These are phyloP conservation scores for Lonchura striata DNA, from an alignment of 2,113 vertebrate genomes.

Conservation along the genomic window DNA sequence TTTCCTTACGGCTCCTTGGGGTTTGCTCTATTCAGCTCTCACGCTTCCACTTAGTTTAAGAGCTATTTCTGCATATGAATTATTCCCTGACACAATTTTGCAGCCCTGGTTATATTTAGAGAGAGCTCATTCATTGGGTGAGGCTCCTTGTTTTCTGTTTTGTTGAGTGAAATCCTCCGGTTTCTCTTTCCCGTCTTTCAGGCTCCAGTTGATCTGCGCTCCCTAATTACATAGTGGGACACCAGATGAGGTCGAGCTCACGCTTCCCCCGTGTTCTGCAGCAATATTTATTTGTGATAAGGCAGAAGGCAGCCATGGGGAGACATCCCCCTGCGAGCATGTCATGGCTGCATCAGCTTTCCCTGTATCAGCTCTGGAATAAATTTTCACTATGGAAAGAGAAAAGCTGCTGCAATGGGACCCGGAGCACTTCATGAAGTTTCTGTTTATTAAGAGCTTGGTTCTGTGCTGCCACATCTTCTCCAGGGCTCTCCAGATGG, in stretches of 20 bases:
- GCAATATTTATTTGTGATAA: neutral
- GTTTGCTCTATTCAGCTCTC: slow-evolving; percentile 1
- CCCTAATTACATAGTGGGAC: slow-evolving; percentile 4
- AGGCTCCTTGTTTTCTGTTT: neutral
- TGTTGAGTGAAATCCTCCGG: neutral
- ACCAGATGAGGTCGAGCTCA: neutral
- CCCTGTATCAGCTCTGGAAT: neutral
- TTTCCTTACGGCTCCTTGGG: neutral
- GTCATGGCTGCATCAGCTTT: neutral
- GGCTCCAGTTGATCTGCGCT: neutral
- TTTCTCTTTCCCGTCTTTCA: neutral
- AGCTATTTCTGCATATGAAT: slow-evolving; percentile 35
- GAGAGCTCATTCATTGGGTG: slow-evolving; percentile 22
- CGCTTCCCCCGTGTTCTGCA: neutral
- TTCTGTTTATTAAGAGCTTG: neutral
- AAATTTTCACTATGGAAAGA: neutral
- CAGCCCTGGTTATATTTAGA: slow-evolving; percentile 53
- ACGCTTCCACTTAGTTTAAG: neutral
- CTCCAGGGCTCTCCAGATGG: neutral
- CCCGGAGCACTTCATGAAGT: rapidly evolving
- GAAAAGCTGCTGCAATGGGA: neutral
- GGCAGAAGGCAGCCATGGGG: neutral
- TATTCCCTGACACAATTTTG: slow-evolving; percentile 40
- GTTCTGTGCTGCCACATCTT: neutral
- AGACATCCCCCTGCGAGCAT: rapidly evolving